Evolutionary conservation across 2,888 invertebrate species (phyloP).

Genomic region (Congeria kusceri): DNA sequence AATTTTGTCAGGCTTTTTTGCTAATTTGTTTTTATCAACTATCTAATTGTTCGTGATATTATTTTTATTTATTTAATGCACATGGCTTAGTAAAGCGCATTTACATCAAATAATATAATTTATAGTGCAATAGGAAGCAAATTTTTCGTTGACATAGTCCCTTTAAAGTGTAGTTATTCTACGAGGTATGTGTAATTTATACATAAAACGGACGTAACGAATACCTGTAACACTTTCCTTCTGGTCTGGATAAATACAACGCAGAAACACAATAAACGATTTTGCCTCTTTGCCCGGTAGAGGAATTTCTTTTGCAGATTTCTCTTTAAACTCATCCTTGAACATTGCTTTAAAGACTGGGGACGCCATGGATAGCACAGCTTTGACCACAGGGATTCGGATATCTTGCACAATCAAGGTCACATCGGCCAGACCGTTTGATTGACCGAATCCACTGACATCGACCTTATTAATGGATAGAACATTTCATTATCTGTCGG

Average conservation of each 20-base stretch:
- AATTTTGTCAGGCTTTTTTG: too few relatives aligned
- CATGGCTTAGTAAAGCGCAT: too few relatives aligned
- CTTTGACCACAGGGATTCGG: constrained; percentile 9
- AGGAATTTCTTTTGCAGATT: not conserved
- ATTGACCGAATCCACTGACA: constrained; percentile 1
- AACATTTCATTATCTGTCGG: too few relatives aligned
- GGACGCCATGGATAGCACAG: not conserved
- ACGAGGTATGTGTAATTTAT: too few relatives aligned
- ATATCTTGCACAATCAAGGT: not conserved
- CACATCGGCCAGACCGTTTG: not conserved
- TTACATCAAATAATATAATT: too few relatives aligned
- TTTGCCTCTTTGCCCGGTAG: not conserved
- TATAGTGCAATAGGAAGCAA: too few relatives aligned
- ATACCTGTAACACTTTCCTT: constrained; percentile 1
- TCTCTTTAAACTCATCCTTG: not conserved
- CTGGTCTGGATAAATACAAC: not conserved
- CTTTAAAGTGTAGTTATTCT: too few relatives aligned
- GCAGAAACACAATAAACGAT: not conserved
- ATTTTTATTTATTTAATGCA: too few relatives aligned
- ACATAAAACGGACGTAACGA: not conserved
- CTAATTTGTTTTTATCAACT: too few relatives aligned
- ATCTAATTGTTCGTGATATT: too few relatives aligned
- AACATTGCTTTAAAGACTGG: constrained; percentile 11
- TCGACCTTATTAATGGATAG: not conserved
- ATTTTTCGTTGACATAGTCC: too few relatives aligned